Evolutionary conservation across 1,140 invertebrate species (phyloP).

Genomic region (Drosophila orena): DNA sequence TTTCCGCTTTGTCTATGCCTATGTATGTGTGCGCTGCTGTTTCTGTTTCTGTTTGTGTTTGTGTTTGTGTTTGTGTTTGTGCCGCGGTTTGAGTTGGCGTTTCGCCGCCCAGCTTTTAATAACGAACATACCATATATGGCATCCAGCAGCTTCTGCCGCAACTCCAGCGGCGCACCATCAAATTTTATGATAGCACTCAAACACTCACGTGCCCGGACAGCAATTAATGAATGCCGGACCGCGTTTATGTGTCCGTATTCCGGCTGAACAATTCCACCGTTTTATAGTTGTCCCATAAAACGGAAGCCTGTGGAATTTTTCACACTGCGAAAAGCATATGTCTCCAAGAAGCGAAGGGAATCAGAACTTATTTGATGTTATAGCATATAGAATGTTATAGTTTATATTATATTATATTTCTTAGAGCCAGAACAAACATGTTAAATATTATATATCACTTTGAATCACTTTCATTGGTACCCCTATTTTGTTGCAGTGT

Average conservation of each 20-base stretch:
- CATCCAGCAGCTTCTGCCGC: conserved; percentile 28
- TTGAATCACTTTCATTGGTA: too few species aligned
- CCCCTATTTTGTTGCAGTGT: not conserved
- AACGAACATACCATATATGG: conserved; percentile 17
- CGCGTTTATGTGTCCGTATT: conserved; percentile 40
- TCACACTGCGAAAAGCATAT: conserved; percentile 2
- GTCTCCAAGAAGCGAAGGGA: too few species aligned
- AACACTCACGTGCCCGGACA: conserved; percentile 44
- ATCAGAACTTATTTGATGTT: too few species aligned
- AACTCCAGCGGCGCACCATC: conserved; percentile 46
- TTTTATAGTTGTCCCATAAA: conserved; percentile 68
- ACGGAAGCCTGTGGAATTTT: not conserved
- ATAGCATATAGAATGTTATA: too few species aligned
- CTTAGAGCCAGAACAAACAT: too few species aligned
- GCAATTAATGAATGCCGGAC: conserved; percentile 67
- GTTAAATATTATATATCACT: too few species aligned
- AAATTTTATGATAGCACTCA: conserved; percentile 71
- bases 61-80: not conserved
- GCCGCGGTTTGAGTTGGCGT: not conserved
- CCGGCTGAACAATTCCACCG: conserved; percentile 54
- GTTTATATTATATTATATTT: too few species aligned
- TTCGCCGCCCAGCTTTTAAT: conserved; percentile 62
- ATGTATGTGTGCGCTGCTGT: too few species aligned
- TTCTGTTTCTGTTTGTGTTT: not conserved
- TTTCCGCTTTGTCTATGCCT: conserved; percentile 12